Conservation (phyloP, 2,888 invertebrate species). For the Zootermopsis nevadensis region DNA sequence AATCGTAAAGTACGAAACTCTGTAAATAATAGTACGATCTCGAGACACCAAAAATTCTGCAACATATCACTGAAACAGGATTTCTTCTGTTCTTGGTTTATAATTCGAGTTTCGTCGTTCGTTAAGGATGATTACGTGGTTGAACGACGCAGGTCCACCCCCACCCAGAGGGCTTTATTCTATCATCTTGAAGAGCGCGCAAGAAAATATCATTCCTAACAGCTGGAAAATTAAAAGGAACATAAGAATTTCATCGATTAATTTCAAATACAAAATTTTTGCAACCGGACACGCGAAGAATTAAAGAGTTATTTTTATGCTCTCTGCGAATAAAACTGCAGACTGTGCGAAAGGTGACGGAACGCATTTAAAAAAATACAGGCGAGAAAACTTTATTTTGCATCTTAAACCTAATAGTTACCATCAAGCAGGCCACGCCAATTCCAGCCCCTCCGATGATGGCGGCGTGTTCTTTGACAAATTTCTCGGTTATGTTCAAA, state of each 20-base stretch:
- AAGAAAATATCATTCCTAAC: slow-evolving; percentile 86
- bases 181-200: slow-evolving; percentile 87
- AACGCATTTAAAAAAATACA: no score
- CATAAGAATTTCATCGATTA: neutral
- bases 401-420: slow-evolving; percentile 64
- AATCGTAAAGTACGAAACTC: no score
- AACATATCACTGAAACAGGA: no score
- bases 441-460: slow-evolving; percentile 86
- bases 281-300: no score
- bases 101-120: no score
- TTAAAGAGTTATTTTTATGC: slow-evolving; percentile 1
- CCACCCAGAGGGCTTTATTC: slow-evolving; percentile 63
- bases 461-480: slow-evolving; percentile 81
- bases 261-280: no score
- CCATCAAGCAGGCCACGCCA: slow-evolving; percentile 87
- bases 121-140: no score
- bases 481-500: slow-evolving; percentile 74
- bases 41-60: no score
- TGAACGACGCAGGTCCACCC: no score
- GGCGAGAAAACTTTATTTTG: no score
- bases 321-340: neutral
- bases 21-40: no score
- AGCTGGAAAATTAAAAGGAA: slow-evolving; percentile 72
- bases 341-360: neutral
- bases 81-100: no score